Evolutionary conservation across 1,140 invertebrate species (phyloP).

Genomic region (Macrobrachium rosenbergii): DNA sequence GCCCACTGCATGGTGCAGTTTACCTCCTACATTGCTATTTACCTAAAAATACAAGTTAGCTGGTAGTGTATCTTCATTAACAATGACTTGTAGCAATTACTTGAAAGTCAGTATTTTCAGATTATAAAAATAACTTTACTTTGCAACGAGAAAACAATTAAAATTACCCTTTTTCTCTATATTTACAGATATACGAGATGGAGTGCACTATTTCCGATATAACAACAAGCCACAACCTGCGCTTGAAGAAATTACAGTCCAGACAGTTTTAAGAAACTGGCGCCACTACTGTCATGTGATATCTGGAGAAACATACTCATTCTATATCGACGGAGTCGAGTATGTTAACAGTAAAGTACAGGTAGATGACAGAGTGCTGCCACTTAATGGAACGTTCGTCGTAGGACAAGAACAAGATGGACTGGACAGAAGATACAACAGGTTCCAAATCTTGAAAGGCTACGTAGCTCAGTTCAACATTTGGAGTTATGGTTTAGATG

Average conservation of each 20-base stretch:
- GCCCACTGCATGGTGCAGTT: too few species aligned
- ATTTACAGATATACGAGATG: constrained; percentile 8
- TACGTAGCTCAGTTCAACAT: constrained; percentile 12
- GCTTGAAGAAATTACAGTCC: background rate
- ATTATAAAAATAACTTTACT: background rate
- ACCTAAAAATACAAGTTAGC: too few species aligned
- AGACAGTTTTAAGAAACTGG: constrained; percentile 14
- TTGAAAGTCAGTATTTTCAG: background rate
- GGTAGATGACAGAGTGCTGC: constrained; percentile 21
- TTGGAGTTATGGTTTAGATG: background rate
- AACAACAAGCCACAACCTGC: constrained; percentile 22
- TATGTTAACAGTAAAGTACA: background rate
- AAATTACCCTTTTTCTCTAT: background rate
- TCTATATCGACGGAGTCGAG: constrained; percentile 5
- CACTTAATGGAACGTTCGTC: constrained; percentile 13
- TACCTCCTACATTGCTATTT: too few species aligned
- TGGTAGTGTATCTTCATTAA: too few species aligned
- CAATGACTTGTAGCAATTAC: too few species aligned
- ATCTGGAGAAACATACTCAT: constrained; percentile 27
- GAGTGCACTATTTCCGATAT: constrained; percentile 23
- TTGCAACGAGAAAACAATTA: too few species aligned
- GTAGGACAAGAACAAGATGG: constrained; percentile 33
- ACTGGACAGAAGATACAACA: background rate
- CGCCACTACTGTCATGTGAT: constrained; percentile 38
- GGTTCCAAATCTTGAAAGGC: constrained; percentile 21